phyloP scores from a whole-genome alignment of 53 echinoderm and acorn worm genomes.

The Temnopleurus reevesii region DNA sequence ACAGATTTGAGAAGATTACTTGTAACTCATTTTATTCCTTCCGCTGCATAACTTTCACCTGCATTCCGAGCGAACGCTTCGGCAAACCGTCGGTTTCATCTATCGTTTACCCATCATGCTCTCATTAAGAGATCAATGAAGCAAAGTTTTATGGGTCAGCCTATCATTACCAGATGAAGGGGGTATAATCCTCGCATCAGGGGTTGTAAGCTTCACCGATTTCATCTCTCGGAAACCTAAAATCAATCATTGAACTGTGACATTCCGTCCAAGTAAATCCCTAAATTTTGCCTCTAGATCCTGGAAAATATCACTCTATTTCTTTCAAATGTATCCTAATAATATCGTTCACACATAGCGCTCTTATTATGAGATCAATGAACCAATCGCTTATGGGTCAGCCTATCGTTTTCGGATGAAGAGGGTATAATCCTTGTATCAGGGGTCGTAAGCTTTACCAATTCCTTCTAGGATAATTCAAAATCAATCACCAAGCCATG shows the following conservation, averaged over 20 bases:
- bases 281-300: too few species aligned
- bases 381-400: slow-evolving; percentile 2
- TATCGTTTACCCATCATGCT: background rate
- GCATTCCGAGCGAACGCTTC: background rate
- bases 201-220: background rate
- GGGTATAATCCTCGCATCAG: background rate
- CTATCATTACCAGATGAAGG: slow-evolving; percentile 3
- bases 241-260: background rate
- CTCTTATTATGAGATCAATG: slow-evolving; percentile 8
- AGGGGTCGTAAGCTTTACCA: background rate
- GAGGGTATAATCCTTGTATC: background rate
- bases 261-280: background rate
- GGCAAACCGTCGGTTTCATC: slow-evolving; percentile 1
- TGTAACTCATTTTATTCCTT: background rate
- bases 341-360: background rate
- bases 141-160: background rate
- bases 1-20: background rate
- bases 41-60: background rate
- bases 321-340: too few species aligned
- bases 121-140: slow-evolving; percentile 18
- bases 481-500: background rate
- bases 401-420: background rate
- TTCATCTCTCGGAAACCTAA: slow-evolving; percentile 7
- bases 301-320: too few species aligned
- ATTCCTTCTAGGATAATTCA: background rate